Evolutionary conservation across 2,888 invertebrate genomes (phyloP).

Genomic region (Melieria crassipennis): DNA sequence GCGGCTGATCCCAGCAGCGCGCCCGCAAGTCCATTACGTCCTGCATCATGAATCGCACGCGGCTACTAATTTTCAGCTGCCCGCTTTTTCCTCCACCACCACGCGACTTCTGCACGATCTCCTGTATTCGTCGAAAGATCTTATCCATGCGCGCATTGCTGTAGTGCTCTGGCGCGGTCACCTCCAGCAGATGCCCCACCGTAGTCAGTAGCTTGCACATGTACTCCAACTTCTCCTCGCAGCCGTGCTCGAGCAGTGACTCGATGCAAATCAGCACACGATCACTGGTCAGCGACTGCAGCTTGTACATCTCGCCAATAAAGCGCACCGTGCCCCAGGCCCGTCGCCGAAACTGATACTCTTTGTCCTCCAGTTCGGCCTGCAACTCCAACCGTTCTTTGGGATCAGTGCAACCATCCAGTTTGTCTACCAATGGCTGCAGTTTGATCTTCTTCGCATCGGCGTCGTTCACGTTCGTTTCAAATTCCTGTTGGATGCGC

Average conservation of each 20-base stretch:
- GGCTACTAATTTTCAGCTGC: slow-evolving; percentile 56
- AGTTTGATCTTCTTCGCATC: slow-evolving; percentile 59
- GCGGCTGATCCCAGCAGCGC: slow-evolving; percentile 58
- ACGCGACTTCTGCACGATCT: slow-evolving; percentile 50
- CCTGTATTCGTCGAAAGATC: slow-evolving; percentile 55
- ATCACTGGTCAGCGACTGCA: slow-evolving; percentile 55
- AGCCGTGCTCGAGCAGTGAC: slow-evolving; percentile 54
- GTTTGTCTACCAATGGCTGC: slow-evolving; percentile 54
- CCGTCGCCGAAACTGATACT: slow-evolving; percentile 61
- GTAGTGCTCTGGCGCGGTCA: slow-evolving; percentile 39
- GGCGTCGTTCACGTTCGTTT: slow-evolving; percentile 61
- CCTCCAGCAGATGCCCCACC: slow-evolving; percentile 58
- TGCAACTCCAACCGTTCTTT: slow-evolving; percentile 56
- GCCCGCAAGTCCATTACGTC: slow-evolving; percentile 58
- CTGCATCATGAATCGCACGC: slow-evolving; percentile 64
- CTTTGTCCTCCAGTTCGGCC: slow-evolving; percentile 61
- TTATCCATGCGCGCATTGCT: slow-evolving; percentile 53
- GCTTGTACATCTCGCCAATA: slow-evolving; percentile 61
- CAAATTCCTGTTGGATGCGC: slow-evolving; percentile 60
- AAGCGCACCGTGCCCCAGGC: slow-evolving; percentile 64
- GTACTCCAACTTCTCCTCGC: slow-evolving; percentile 61
- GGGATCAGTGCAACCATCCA: slow-evolving; percentile 50
- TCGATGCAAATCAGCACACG: slow-evolving; percentile 58
- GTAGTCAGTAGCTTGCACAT: slow-evolving; percentile 62
- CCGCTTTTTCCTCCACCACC: slow-evolving; percentile 4